Conservation (phyloP, 2,888 invertebrate genomes). For the Biston betularia region DNA sequence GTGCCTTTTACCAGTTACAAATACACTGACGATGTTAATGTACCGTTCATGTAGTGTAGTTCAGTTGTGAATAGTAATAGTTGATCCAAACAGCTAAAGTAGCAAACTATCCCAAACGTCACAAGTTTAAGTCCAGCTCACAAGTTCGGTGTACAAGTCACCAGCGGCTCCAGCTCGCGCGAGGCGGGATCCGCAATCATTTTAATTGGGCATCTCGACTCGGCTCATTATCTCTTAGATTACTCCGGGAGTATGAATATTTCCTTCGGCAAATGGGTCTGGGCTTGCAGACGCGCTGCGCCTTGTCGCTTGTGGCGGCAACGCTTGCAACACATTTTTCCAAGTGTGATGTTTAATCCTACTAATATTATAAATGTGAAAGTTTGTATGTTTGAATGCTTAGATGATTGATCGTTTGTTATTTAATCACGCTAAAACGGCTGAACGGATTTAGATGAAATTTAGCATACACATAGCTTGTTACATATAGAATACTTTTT, state of each 20-base stretch:
- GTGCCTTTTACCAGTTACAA: too few species aligned
- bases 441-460: too few species aligned
- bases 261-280: constrained; percentile 23
- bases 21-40: too few species aligned
- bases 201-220: constrained; percentile 44
- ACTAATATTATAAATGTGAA: too few species aligned
- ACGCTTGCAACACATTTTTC: too few species aligned
- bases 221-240: constrained; percentile 40
- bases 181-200: constrained; percentile 34
- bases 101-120: not conserved
- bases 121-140: not conserved
- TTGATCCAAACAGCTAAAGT: not conserved
- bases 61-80: not conserved
- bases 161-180: constrained; percentile 4
- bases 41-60: too few species aligned
- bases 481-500: too few species aligned
- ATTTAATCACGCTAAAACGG: too few species aligned
- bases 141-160: not conserved
- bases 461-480: too few species aligned
- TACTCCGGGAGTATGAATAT: constrained; percentile 29
- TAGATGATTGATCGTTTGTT: too few species aligned
- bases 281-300: constrained; percentile 7
- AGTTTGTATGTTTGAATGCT: too few species aligned
- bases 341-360: too few species aligned
- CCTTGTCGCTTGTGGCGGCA: not conserved